Evolutionary conservation across 2,888 invertebrate species (phyloP).

Genomic region (Dasysyrphus tricinctus): DNA sequence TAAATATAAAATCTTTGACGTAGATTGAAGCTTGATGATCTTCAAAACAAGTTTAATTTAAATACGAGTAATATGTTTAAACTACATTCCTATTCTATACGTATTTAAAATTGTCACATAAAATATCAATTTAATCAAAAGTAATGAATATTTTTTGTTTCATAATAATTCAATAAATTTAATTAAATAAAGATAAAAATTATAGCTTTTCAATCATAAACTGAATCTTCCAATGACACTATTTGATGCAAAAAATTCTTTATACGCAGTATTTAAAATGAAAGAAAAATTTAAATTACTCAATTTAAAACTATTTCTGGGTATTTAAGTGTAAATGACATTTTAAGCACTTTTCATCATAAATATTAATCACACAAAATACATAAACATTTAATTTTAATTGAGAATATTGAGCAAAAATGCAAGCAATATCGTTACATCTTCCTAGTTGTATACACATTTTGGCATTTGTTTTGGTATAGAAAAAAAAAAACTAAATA

Average conservation of each 20-base stretch:
- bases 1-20: conserved; percentile 24
- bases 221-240: not conserved
- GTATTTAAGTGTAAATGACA: not conserved
- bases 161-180: not conserved
- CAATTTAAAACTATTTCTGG: not conserved
- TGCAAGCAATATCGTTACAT: not conserved
- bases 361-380: not conserved
- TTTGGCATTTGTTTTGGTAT: conserved; percentile 17
- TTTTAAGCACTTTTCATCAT: conserved; percentile 10
- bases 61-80: not conserved
- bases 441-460: conserved; percentile 8
- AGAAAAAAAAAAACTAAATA: conserved; percentile 8
- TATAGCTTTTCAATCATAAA: not conserved
- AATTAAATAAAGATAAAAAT: not conserved
- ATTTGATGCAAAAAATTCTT: not conserved
- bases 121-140: not conserved
- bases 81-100: conserved; percentile 23
- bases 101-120: conserved; percentile 2
- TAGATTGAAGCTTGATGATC: not conserved
- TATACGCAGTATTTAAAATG: not conserved
- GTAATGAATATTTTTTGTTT: conserved; percentile 4
- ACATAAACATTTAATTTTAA: conserved; percentile 2
- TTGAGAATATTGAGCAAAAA: not conserved
- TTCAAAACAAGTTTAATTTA: conserved; percentile 19
- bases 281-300: not conserved